Conservation (phyloP, 2,888 invertebrate species). For the Xestia rhomboidea region DNA sequence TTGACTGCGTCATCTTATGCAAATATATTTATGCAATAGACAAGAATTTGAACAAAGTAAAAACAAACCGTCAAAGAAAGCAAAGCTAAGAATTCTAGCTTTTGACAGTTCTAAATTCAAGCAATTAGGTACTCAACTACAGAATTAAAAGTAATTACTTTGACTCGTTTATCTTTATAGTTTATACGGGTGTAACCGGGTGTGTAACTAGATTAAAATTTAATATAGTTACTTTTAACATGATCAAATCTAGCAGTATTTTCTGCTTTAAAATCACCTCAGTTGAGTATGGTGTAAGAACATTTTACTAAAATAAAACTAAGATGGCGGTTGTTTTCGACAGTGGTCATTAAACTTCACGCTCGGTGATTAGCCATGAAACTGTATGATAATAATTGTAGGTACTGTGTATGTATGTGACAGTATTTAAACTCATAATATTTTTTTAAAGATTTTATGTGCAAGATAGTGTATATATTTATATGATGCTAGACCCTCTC, state of each 20-base stretch:
- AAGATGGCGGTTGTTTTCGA: conserved; percentile 63
- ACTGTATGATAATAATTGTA: conserved; percentile 11
- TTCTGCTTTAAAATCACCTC: conserved; percentile 20
- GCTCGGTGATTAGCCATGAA: conserved; percentile 56
- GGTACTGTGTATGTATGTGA: conserved; percentile 6
- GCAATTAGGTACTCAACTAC: no score
- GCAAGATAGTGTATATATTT: neutral
- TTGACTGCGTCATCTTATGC: no score
- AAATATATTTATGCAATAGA: no score
- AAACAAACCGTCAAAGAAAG: no score
- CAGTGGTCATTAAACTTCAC: conserved; percentile 72
- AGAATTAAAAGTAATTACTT: no score
- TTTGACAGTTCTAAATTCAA: no score
- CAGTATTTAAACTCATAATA: conserved; percentile 3
- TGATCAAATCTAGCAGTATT: no score
- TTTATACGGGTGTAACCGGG: no score
- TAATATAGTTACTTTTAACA: no score
- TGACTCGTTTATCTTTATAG: no score
- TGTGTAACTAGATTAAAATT: neutral
- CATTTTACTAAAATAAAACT: conserved; percentile 48
- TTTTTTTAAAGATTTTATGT: neutral
- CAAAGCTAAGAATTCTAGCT: no score
- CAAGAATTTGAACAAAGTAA: no score
- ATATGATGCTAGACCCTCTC: neutral
- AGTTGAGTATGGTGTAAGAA: conserved; percentile 55